Conservation (phyloP, 2,113 vertebrate genomes). For the Garra rufa region DNA sequence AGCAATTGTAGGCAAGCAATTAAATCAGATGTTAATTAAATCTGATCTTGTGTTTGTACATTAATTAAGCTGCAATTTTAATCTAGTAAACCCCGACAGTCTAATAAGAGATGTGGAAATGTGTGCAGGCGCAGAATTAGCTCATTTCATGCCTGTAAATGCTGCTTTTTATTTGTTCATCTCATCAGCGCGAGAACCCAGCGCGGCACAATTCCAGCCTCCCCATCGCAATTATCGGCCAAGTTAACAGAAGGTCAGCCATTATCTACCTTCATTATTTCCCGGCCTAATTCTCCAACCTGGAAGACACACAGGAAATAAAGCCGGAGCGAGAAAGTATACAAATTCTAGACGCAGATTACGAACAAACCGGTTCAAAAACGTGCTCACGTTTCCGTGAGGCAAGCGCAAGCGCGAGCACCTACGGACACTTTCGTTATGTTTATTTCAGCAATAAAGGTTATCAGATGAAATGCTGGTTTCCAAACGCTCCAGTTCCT, state of each 20-base stretch:
- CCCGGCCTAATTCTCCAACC: slow-evolving; percentile 1
- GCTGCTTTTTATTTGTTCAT: slow-evolving; percentile 71
- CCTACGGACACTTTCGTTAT: slow-evolving; percentile 68
- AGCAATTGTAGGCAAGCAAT: slow-evolving; percentile 78
- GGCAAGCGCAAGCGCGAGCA: not conserved
- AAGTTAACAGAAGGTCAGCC: slow-evolving; percentile 27
- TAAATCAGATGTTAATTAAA: slow-evolving; percentile 85
- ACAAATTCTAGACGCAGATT: not conserved
- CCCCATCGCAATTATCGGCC: slow-evolving; percentile 27
- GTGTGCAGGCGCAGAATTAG: slow-evolving; percentile 72
- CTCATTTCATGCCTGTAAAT: slow-evolving; percentile 80
- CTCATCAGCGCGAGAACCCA: slow-evolving; percentile 35
- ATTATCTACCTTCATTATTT: slow-evolving; percentile 38
- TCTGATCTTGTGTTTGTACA: slow-evolving; percentile 83
- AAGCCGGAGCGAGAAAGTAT: not conserved
- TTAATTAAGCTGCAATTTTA: slow-evolving; percentile 82
- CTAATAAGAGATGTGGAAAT: slow-evolving; percentile 72
- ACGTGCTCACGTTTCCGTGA: slow-evolving; percentile 4
- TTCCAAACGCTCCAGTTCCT: slow-evolving; percentile 68
- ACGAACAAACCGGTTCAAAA: not conserved
- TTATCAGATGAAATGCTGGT: slow-evolving; percentile 76
- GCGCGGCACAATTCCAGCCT: slow-evolving; percentile 2
- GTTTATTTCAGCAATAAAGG: slow-evolving; percentile 80
- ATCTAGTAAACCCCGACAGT: slow-evolving; percentile 78
- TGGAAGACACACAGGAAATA: slow-evolving; percentile 17